These are phyloP conservation scores for Stichopus chloronotus DNA, from an alignment of 35 echinoderm and acorn worm genomes.

Conservation along the genomic window DNA sequence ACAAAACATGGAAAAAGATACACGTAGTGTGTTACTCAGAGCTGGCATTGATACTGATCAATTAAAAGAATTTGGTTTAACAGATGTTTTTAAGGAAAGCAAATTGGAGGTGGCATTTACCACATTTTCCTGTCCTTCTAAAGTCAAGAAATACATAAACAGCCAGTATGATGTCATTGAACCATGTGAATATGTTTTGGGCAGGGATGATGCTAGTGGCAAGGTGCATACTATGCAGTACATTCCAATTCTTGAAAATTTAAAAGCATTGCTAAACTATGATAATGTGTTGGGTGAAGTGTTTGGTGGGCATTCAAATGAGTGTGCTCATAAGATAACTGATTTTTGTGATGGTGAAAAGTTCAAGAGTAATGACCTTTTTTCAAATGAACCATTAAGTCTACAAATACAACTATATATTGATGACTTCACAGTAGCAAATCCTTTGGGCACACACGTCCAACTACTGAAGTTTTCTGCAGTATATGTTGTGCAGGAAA, in stretches of 20 bases:
- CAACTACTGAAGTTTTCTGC: constrained; percentile 36
- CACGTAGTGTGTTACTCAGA: not conserved
- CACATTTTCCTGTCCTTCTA: not conserved
- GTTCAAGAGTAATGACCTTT: not conserved
- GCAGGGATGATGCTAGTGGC: constrained; percentile 19
- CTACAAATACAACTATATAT: constrained; percentile 34
- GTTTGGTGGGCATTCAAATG: constrained; percentile 5
- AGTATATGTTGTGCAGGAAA: constrained; percentile 55
- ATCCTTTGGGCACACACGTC: constrained; percentile 42
- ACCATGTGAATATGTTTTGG: constrained; percentile 38
- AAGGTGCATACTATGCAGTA: constrained; percentile 52
- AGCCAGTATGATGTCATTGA: not conserved
- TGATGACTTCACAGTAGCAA: constrained; percentile 56
- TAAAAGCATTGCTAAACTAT: not conserved
- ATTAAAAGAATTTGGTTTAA: constrained; percentile 24
- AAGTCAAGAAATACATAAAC: not conserved
- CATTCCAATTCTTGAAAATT: not conserved
- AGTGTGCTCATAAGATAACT: not conserved
- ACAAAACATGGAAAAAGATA: not conserved
- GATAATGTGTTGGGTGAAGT: constrained; percentile 49
- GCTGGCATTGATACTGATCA: not conserved
- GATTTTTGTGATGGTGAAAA: constrained; percentile 52
- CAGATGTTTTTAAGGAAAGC: constrained; percentile 14
- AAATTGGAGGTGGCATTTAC: constrained; percentile 21
- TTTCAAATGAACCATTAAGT: not conserved